phyloP scores from a whole-genome alignment of 2,113 vertebrate genomes.

The Falcunculus frontatus region DNA sequence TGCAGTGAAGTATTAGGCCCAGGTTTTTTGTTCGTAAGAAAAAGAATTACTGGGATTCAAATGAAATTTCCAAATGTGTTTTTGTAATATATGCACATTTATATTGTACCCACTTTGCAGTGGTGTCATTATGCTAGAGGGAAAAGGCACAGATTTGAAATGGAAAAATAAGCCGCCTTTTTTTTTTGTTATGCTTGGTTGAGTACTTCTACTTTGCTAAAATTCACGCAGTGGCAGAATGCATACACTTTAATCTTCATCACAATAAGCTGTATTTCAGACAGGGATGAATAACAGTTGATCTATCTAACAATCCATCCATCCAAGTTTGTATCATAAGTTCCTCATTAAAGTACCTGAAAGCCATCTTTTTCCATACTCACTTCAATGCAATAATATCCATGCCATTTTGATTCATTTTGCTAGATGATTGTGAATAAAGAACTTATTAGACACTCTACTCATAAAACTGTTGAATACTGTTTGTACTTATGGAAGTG shows the following conservation, averaged over 20 bases:
- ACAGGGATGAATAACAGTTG: background rate
- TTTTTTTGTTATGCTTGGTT: background rate
- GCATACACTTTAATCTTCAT: background rate
- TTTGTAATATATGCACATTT: background rate
- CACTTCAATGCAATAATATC: background rate
- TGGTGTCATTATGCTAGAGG: background rate
- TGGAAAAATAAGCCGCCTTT: background rate
- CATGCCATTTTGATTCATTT: background rate
- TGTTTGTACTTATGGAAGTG: background rate
- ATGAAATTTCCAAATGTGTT: background rate
- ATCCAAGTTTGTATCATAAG: background rate
- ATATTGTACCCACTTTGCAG: background rate
- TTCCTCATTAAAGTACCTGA: background rate
- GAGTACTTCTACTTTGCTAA: background rate
- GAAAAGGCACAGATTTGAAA: background rate
- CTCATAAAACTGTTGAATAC: background rate
- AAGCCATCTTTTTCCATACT: background rate
- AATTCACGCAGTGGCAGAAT: background rate
- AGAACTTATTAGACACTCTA: background rate
- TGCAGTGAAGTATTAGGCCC: background rate
- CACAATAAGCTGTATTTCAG: background rate
- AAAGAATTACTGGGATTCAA: background rate
- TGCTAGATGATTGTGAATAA: background rate
- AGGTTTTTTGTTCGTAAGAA: background rate
- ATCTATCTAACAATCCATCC: background rate